Evolutionary conservation across 2,888 invertebrate species (phyloP), one percentile per base, ranked within the genome.

Genomic region (Morinoia aosen): DNA sequence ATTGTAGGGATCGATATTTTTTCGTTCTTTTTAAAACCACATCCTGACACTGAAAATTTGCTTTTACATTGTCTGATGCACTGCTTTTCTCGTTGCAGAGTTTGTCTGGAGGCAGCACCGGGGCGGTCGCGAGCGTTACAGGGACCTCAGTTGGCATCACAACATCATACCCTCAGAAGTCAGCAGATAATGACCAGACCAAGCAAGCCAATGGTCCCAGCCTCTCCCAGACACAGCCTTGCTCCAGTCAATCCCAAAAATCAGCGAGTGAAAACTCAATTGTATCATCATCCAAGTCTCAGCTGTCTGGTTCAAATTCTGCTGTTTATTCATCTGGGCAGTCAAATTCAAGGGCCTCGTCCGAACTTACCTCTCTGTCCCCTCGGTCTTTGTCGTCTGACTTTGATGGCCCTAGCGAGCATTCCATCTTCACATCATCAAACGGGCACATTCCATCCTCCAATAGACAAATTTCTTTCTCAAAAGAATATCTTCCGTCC

Each of bases 81-180:
- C 33, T 90, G 48, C 57, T 93, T 33, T 57, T 57, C 33, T 93
- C 12, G 10, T 93, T 57, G 33, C 93, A 93, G 93, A 93, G 93
- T 57, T 57, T 93, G 93, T 93, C 93, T 10, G 93, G 93, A 12
- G 33, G 93, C 56, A 57, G 57, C n/a, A 25, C 93, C 10, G 93
- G 93, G 33, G 93, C 93, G 0, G 93, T 93, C 11, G 93, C 93
- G 33, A 93, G 93, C 10, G 93, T 93, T 12, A 12, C 93, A 48
- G 93, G 93, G 12, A 93, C 93, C 48, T 93, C 93, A 12, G 93
- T 93, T 19, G 93, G 93, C 57, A 93, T 93, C 93, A 93, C 57
- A 0, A 57, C 93, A 14, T 39, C 48, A 0, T 93, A 57, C 40
- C 57, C 93, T 16, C 93, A 93, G 93, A 33, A 39, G 57, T 90